phyloP scores from a whole-genome alignment of 2,888 invertebrate species.

The Marasmarcha lunaedactyla region DNA sequence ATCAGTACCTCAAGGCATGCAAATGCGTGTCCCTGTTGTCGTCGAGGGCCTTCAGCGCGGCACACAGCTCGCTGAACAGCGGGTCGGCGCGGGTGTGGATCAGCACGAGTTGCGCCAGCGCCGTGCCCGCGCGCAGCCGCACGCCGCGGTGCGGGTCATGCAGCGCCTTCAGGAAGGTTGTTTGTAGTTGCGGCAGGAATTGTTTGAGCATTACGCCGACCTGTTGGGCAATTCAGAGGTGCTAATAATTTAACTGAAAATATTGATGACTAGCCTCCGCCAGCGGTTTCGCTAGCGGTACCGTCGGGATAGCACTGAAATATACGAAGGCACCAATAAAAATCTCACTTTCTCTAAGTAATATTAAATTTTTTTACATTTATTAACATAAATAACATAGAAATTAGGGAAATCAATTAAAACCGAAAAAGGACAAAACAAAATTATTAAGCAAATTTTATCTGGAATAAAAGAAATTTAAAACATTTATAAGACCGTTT shows the following conservation, averaged over 20 bases:
- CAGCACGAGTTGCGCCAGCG: slow-evolving; percentile 87
- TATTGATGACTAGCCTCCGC: not conserved
- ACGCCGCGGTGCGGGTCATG: slow-evolving; percentile 91
- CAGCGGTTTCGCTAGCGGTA: not conserved
- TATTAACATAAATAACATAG: no score
- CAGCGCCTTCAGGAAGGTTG: slow-evolving; percentile 95
- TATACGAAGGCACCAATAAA: no score
- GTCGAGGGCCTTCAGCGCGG: slow-evolving; percentile 85
- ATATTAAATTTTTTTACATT: no score
- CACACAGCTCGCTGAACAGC: slow-evolving; percentile 92
- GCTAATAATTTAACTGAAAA: no score
- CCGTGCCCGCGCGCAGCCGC: slow-evolving; percentile 88
- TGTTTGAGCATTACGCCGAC: slow-evolving; percentile 96
- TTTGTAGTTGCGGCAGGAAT: slow-evolving; percentile 98
- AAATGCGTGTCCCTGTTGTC: slow-evolving; percentile 95
- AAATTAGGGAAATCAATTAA: no score
- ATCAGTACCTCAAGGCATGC: slow-evolving; percentile 72
- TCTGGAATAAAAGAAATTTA: no score
- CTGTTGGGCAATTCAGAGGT: slow-evolving; percentile 43
- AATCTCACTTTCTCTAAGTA: no score
- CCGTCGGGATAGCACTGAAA: no score
- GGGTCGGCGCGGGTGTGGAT: slow-evolving; percentile 96
- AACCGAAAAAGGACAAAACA: no score
- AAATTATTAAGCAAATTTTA: no score
- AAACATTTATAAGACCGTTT: no score